These are phyloP conservation scores for Drosophila ananassae DNA, from an alignment of 1,140 invertebrate genomes.

Conservation along the genomic window DNA sequence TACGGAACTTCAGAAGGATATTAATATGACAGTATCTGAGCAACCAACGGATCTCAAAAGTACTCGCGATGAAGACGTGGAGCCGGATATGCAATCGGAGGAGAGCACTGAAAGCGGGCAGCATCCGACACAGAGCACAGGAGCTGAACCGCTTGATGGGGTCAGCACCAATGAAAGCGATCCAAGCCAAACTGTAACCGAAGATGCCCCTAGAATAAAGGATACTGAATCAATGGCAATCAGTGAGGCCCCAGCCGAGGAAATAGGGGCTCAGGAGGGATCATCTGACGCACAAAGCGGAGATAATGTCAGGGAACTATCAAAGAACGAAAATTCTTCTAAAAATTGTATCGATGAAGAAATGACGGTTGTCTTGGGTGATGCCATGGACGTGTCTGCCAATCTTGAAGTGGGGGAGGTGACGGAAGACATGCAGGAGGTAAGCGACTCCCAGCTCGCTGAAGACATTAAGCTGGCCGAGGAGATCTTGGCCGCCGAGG, in stretches of 20 bases:
- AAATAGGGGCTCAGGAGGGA: background rate
- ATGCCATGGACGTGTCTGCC: slow-evolving; percentile 2
- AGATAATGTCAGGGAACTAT: background rate
- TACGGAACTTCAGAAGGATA: slow-evolving; percentile 4
- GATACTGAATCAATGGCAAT: background rate
- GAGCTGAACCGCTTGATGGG: slow-evolving; percentile 16
- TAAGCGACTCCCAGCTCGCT: slow-evolving; percentile 35
- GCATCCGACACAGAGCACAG: background rate
- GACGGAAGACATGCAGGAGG: slow-evolving; percentile 7
- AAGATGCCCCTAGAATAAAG: background rate
- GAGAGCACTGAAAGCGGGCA: slow-evolving; percentile 1
- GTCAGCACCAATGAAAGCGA: background rate
- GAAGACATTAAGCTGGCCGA: slow-evolving; percentile 43
- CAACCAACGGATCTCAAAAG: slow-evolving; percentile 21
- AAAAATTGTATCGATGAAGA: background rate
- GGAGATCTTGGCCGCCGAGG: slow-evolving; percentile 37
- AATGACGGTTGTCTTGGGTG: slow-evolving; percentile 1
- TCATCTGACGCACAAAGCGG: no score
- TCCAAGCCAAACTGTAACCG: background rate
- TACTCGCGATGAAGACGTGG: background rate
- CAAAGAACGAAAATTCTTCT: background rate
- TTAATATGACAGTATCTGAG: background rate
- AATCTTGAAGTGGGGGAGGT: background rate
- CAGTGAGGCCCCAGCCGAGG: background rate
- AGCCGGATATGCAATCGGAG: background rate